Conservation (phyloP, 2,888 invertebrate genomes). For the Frankliniella fusca region DNA sequence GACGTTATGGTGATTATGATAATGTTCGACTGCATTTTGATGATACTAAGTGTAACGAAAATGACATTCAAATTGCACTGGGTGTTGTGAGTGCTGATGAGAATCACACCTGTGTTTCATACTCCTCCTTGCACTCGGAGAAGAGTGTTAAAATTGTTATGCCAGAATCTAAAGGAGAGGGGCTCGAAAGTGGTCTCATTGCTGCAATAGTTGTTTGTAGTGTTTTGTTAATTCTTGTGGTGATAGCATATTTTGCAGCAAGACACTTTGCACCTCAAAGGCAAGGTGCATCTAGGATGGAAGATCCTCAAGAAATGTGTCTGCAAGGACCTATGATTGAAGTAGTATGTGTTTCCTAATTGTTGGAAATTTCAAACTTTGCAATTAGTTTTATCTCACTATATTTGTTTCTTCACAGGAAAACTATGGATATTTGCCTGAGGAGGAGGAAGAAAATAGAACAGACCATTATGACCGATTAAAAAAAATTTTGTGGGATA, state of each 20-base stretch:
- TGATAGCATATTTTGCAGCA: conserved; percentile 60
- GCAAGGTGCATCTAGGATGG: conserved; percentile 50
- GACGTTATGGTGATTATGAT: conserved; percentile 66
- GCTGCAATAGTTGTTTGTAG: conserved; percentile 69
- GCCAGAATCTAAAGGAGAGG: conserved; percentile 51
- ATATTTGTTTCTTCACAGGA: conserved; percentile 50
- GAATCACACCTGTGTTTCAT: conserved; percentile 61
- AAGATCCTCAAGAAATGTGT: conserved; percentile 64
- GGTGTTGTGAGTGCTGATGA: conserved; percentile 67
- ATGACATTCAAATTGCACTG: conserved; percentile 63
- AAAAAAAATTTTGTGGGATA: conserved; percentile 69
- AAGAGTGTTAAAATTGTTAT: conserved; percentile 51
- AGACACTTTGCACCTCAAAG: conserved; percentile 48
- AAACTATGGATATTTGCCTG: conserved; percentile 71
- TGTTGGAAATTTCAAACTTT: background rate
- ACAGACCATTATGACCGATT: conserved; percentile 69
- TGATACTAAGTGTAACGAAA: conserved; percentile 45
- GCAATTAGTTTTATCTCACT: conserved; percentile 16
- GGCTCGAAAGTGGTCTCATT: conserved; percentile 50
- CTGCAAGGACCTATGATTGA: conserved; percentile 75
- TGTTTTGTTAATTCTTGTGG: conserved; percentile 59
- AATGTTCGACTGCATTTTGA: conserved; percentile 64
- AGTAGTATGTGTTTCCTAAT: conserved; percentile 49
- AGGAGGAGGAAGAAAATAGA: conserved; percentile 58
- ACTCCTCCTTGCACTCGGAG: conserved; percentile 55